Percentiles rank a stretch among this genome's conserved stretches.
Evolutionary conservation across 64 coral and sea anemone genomes (phyloP).

Genomic region (Montipora efflorescens): DNA sequence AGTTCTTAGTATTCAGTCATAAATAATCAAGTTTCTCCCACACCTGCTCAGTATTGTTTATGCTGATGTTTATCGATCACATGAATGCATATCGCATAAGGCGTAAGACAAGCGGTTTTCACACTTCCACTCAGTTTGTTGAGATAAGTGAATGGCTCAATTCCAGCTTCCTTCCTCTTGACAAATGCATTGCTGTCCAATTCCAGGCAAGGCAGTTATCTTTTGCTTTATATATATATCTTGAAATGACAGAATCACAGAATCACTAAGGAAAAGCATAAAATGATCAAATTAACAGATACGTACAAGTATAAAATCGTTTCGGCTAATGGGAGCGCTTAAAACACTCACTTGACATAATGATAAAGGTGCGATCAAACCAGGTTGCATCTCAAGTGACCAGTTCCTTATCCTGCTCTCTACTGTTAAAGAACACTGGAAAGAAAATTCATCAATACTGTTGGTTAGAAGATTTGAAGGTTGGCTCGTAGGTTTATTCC

Average conservation of each 20-base stretch:
- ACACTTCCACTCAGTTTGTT: slow-evolving; percentile 16
- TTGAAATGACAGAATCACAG: background rate
- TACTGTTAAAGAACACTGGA: too few species aligned
- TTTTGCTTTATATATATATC: background rate
- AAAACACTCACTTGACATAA: background rate
- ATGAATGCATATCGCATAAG: slow-evolving; percentile 22
- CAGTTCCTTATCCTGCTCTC: too few species aligned
- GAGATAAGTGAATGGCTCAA: slow-evolving; percentile 7
- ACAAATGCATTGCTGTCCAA: background rate
- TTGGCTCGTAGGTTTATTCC: background rate
- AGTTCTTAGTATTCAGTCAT: background rate
- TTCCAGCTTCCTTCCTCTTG: slow-evolving; percentile 7
- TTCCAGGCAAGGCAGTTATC: background rate
- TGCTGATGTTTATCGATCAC: slow-evolving; percentile 21
- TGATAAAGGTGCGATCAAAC: background rate
- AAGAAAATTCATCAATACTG: too few species aligned
- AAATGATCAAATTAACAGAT: slow-evolving; percentile 33
- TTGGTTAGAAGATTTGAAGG: background rate
- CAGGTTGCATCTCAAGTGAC: background rate
- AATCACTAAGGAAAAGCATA: background rate
- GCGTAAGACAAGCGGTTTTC: background rate
- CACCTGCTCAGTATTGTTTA: slow-evolving; percentile 20
- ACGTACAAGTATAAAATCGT: background rate
- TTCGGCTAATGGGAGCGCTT: background rate
- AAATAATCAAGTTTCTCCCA: background rate